Percentiles rank a stretch among this genome's conserved stretches.
Evolutionary conservation across 2,113 vertebrate species (phyloP).

Genomic region (Forbesichthys papilliferus): DNA sequence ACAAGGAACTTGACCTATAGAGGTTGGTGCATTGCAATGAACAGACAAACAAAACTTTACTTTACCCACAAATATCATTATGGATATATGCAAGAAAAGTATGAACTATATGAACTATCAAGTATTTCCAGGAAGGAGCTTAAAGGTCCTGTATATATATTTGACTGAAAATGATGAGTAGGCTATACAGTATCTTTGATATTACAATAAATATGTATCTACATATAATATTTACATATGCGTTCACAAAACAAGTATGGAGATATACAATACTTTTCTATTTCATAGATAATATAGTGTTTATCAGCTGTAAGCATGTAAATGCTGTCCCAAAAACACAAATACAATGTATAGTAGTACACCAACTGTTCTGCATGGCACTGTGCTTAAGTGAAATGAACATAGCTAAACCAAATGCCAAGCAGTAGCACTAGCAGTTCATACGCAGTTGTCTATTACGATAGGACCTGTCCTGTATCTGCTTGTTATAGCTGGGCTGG

Average conservation of each 20-base stretch:
- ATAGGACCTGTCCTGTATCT: conserved; percentile 85
- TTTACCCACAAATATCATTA: not conserved
- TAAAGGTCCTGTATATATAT: too few relatives aligned
- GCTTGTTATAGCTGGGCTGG: conserved; percentile 85
- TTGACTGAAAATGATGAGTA: too few relatives aligned
- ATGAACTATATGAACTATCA: not conserved
- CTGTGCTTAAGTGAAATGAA: not conserved
- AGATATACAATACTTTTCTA: not conserved
- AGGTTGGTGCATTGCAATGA: too few relatives aligned
- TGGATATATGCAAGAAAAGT: not conserved
- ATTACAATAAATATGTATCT: too few relatives aligned
- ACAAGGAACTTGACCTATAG: not conserved
- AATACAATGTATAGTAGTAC: not conserved
- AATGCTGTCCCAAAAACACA: not conserved
- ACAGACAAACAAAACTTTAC: not conserved
- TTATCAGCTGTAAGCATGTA: not conserved
- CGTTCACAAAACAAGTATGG: not conserved
- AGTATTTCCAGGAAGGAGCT: too few relatives aligned
- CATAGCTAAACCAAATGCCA: not conserved
- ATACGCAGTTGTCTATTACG: conserved; percentile 74
- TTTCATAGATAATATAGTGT: too few relatives aligned
- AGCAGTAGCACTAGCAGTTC: not conserved
- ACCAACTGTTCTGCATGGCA: not conserved
- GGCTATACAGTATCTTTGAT: too few relatives aligned
- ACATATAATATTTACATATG: not conserved